phyloP scores from a whole-genome alignment of 2,113 vertebrate species.

The Bubo bubo region DNA sequence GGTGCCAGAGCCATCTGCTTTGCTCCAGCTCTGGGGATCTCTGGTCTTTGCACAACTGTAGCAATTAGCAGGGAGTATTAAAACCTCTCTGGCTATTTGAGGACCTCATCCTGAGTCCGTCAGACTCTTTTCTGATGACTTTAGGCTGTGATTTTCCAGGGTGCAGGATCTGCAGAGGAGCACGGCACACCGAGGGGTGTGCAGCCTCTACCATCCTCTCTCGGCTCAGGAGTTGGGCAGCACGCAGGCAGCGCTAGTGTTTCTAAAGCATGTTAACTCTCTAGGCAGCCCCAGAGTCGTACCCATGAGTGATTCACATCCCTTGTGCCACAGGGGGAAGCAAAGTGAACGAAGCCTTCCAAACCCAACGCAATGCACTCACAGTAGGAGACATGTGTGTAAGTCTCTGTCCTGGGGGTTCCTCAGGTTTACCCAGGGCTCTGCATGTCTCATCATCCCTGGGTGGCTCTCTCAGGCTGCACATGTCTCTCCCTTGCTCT shows the following conservation, averaged over 20 bases:
- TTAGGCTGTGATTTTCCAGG: not conserved
- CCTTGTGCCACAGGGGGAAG: not conserved
- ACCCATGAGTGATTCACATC: not conserved
- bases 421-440: not conserved
- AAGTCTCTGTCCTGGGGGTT: not conserved
- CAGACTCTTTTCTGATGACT: not conserved
- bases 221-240: not conserved
- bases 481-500: not conserved
- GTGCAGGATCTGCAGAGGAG: not conserved
- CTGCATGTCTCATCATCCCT: not conserved
- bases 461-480: not conserved
- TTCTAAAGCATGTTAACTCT: too few relatives aligned
- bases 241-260: too few relatives aligned
- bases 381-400: accelerated
- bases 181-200: accelerated
- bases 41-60: not conserved
- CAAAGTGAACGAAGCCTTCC: too few relatives aligned
- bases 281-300: not conserved
- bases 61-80: not conserved
- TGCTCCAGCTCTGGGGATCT: not conserved
- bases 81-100: not conserved
- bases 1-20: not conserved
- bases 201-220: not conserved
- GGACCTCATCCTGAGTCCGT: accelerated
- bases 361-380: accelerated